Percentiles rank a stretch among this genome's conserved stretches.
Evolutionary conservation across 2,797 vertebrate genomes (phyloP).

Genomic region (Odontamblyopus lacepedii): DNA sequence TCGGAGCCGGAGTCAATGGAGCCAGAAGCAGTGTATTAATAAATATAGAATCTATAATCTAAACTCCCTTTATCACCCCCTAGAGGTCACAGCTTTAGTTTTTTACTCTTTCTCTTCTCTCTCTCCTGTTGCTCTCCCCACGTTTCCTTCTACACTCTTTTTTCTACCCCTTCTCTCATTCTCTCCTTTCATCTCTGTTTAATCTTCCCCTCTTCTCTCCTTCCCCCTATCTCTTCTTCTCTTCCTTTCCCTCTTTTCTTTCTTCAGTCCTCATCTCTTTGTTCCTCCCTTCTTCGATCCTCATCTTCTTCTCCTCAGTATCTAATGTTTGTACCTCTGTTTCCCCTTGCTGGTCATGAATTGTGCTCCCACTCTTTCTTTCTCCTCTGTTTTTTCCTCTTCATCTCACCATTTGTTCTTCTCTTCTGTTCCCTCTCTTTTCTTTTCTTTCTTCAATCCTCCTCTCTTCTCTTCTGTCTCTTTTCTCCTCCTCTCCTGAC

Average conservation of each 20-base stretch:
- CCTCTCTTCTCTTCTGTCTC: not conserved
- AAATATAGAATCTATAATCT: too few relatives aligned
- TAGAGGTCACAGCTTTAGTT: not conserved
- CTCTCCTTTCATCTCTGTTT: not conserved
- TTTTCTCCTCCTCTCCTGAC: constrained; percentile 33
- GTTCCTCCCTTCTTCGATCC: constrained; percentile 19
- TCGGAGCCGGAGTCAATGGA: too few relatives aligned
- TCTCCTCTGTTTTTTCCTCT: too few relatives aligned
- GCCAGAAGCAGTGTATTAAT: too few relatives aligned
- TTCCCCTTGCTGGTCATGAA: constrained; percentile 84
- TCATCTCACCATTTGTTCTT: constrained; percentile 10
- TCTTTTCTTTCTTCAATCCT: not conserved
- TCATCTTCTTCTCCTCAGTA: constrained; percentile 18
- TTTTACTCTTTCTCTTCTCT: not conserved
- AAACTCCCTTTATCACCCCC: not conserved
- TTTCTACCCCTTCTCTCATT: not conserved
- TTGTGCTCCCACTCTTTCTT: constrained; percentile 75
- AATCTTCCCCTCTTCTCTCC: not conserved
- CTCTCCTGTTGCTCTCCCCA: not conserved
- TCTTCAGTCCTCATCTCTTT: constrained; percentile 14
- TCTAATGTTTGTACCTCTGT: constrained; percentile 32
- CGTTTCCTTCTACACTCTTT: too few relatives aligned
- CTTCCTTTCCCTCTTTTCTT: not conserved
- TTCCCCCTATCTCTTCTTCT: not conserved
- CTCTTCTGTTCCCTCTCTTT: not conserved